A percentile compares a stretch with the other conserved stretches of the same genome.
Evolutionary conservation across 1,140 invertebrate genomes (phyloP).

Genomic region (Penaeus vannamei): DNA sequence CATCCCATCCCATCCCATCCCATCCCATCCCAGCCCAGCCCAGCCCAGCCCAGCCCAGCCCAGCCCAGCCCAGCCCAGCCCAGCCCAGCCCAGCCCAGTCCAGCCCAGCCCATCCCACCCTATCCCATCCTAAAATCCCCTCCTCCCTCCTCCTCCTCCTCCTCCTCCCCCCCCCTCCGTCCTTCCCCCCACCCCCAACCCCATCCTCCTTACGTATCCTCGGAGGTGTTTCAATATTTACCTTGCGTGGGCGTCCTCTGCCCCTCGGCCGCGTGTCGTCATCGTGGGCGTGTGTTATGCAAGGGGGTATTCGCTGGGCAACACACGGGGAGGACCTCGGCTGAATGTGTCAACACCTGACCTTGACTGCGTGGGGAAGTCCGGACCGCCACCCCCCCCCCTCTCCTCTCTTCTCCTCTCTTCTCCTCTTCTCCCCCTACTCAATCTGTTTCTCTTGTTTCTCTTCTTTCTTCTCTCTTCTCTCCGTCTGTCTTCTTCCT

Average conservation of each 20-base stretch:
- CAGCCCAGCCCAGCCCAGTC: constrained; percentile 23
- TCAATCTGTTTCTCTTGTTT: neutral
- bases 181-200: too few relatives aligned
- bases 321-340: too few relatives aligned
- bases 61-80: constrained; percentile 37
- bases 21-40: constrained; percentile 55
- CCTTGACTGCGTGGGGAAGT: too few relatives aligned
- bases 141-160: too few relatives aligned
- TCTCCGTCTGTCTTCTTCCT: neutral
- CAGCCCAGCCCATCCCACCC: constrained; percentile 26
- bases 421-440: neutral
- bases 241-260: too few relatives aligned
- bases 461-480: neutral
- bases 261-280: too few relatives aligned
- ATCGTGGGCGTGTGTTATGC: too few relatives aligned
- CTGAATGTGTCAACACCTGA: too few relatives aligned
- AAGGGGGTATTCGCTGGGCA: too few relatives aligned
- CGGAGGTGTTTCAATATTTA: too few relatives aligned
- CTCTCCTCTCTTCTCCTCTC: neutral
- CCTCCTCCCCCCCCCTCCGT: too few relatives aligned
- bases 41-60: constrained; percentile 34
- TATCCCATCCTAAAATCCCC: constrained; percentile 30
- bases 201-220: too few relatives aligned
- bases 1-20: constrained; percentile 57
- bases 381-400: neutral